Conservation (phyloP, 1,140 invertebrate species). For the Bathynomus jamesi region DNA sequence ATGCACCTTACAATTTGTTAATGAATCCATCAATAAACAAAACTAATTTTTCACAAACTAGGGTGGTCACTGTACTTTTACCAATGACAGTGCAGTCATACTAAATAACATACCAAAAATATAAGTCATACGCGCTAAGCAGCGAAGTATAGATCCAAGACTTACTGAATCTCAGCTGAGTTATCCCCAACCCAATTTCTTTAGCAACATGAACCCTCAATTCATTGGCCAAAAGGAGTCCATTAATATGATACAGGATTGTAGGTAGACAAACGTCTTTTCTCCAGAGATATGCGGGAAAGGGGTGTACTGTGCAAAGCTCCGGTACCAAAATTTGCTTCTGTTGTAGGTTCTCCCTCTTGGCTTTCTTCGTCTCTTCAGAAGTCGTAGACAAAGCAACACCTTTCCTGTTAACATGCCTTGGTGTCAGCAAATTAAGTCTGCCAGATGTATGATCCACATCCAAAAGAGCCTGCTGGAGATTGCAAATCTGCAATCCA, state of each 20-base stretch:
- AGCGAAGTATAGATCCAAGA: too few species aligned
- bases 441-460: slow-evolving; percentile 96
- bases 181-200: slow-evolving; percentile 64
- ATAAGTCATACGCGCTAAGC: too few species aligned
- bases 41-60: too few species aligned
- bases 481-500: slow-evolving; percentile 77
- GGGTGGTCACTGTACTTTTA: too few species aligned
- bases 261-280: slow-evolving; percentile 94
- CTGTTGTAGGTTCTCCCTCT: slow-evolving; percentile 81
- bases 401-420: slow-evolving; percentile 68
- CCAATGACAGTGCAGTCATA: too few species aligned
- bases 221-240: slow-evolving; percentile 85
- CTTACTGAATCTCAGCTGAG: slow-evolving; percentile 50
- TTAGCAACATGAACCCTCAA: slow-evolving; percentile 70
- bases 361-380: slow-evolving; percentile 77
- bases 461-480: slow-evolving; percentile 82
- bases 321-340: slow-evolving; percentile 97
- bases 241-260: slow-evolving; percentile 81
- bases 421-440: slow-evolving; percentile 89
- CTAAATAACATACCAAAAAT: too few species aligned
- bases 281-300: slow-evolving; percentile 91
- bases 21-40: too few species aligned
- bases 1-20: too few species aligned
- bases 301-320: slow-evolving; percentile 89
- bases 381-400: slow-evolving; percentile 86